phyloP scores from a whole-genome alignment of 2,888 invertebrate species.

The Tetramorium bicarinatum region DNA sequence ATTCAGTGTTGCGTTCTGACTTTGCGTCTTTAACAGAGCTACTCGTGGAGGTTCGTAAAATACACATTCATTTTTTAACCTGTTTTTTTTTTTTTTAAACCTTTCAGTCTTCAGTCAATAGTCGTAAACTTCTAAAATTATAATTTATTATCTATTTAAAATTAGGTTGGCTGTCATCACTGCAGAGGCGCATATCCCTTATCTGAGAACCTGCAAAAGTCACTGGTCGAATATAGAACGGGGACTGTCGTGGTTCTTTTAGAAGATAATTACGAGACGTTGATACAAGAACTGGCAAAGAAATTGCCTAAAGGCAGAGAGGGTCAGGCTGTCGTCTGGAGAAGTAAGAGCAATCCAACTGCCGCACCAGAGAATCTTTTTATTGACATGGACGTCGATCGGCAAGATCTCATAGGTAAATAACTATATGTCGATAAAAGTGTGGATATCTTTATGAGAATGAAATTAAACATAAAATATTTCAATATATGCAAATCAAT shows the following conservation, averaged over 20 bases:
- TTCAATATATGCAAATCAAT: not conserved
- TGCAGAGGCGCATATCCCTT: conserved; percentile 82
- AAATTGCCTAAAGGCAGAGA: conserved; percentile 80
- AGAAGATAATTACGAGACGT: conserved; percentile 75
- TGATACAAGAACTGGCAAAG: conserved; percentile 78
- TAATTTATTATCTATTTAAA: not conserved
- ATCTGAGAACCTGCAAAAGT: conserved; percentile 79
- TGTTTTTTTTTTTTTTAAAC: not conserved
- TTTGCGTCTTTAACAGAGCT: conserved; percentile 80
- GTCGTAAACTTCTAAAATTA: not conserved
- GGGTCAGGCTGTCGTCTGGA: conserved; percentile 83
- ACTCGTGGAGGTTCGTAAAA: conserved; percentile 79
- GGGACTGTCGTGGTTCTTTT: conserved; percentile 80
- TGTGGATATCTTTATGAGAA: not conserved
- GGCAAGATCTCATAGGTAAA: conserved; percentile 84
- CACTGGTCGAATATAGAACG: conserved; percentile 79
- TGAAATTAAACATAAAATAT: not conserved
- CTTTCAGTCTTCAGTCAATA: not conserved
- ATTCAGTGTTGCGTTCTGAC: conserved; percentile 80
- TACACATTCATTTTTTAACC: not conserved
- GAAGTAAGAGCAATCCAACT: conserved; percentile 61
- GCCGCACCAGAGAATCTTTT: conserved; percentile 80
- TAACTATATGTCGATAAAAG: conserved; percentile 19
- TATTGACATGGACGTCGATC: conserved; percentile 76
- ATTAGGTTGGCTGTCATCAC: conserved; percentile 84